These are phyloP conservation scores for Anarsia innoxiella DNA, from an alignment of 2,888 invertebrate species.

Conservation along the genomic window DNA sequence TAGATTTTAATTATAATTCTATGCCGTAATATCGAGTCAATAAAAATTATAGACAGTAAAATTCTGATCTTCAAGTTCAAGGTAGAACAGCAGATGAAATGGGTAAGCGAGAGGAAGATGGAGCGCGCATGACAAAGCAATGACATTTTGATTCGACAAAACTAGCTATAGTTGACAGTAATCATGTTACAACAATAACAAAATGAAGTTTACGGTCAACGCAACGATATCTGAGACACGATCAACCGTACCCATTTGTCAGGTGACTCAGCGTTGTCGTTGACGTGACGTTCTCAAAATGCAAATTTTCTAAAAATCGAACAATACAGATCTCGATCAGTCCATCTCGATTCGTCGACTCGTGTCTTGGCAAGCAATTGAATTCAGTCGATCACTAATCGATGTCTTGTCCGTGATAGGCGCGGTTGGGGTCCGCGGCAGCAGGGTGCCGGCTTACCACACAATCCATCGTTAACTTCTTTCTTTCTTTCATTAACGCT, in stretches of 20 bases:
- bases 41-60: constrained; percentile 14
- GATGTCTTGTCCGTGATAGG: constrained; percentile 75
- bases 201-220: constrained; percentile 70
- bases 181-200: constrained; percentile 67
- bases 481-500: constrained; percentile 70
- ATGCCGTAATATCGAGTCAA: constrained; percentile 21
- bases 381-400: constrained; percentile 76
- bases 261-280: constrained; percentile 71
- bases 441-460: constrained; percentile 76
- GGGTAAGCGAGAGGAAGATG: constrained; percentile 28
- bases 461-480: constrained; percentile 76
- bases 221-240: constrained; percentile 65
- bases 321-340: constrained; percentile 69
- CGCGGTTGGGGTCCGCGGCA: constrained; percentile 71
- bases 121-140: constrained; percentile 34
- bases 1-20: constrained; percentile 24
- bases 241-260: constrained; percentile 69
- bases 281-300: constrained; percentile 73
- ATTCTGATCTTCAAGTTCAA: constrained; percentile 12
- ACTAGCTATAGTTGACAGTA: constrained; percentile 58
- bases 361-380: constrained; percentile 72
- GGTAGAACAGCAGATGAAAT: constrained; percentile 17
- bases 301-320: constrained; percentile 71
- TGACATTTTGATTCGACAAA: constrained; percentile 27
- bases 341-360: constrained; percentile 61